These are phyloP conservation scores for Caenorhabditis japonica DNA, from an alignment of 2,888 invertebrate species.

Conservation along the genomic window DNA sequence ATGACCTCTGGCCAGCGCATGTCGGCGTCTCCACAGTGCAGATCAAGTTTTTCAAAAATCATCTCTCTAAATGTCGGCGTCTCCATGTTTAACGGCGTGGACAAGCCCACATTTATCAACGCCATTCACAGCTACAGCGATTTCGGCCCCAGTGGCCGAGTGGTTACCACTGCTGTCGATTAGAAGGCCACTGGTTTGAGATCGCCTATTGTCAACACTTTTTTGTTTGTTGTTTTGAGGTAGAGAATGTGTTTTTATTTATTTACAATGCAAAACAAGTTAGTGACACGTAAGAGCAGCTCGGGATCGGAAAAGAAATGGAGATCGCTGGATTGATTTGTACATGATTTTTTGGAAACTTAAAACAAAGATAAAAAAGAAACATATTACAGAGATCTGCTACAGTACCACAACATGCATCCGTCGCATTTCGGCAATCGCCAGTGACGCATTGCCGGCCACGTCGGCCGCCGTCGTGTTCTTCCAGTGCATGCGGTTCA, in stretches of 20 bases:
- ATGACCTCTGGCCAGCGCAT: too few species aligned
- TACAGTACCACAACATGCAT: neutral
- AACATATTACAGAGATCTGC: neutral
- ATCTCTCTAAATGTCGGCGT: too few species aligned
- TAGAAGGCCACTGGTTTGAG: too few species aligned
- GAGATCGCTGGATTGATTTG: conserved; percentile 32
- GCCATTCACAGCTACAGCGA: too few species aligned
- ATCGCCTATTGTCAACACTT: too few species aligned
- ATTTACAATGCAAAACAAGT: conserved; percentile 7
- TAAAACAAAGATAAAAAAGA: conserved; percentile 15
- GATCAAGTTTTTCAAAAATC: too few species aligned
- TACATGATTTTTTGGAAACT: conserved; percentile 34
- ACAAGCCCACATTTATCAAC: too few species aligned
- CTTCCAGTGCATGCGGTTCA: conserved; percentile 17
- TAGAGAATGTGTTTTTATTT: conserved; percentile 1
- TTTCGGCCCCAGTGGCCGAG: too few species aligned
- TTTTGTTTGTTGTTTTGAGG: too few species aligned
- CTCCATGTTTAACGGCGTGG: too few species aligned
- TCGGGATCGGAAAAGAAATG: conserved; percentile 18
- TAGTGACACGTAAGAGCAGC: conserved; percentile 34
- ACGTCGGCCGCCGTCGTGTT: conserved; percentile 1
- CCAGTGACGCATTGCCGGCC: conserved; percentile 39
- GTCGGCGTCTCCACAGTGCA: too few species aligned
- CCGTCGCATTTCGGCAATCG: conserved; percentile 10
- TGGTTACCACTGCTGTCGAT: too few species aligned